Evolutionary conservation across 1,140 invertebrate genomes (phyloP).

Genomic region (Leptoteleia sp.): DNA sequence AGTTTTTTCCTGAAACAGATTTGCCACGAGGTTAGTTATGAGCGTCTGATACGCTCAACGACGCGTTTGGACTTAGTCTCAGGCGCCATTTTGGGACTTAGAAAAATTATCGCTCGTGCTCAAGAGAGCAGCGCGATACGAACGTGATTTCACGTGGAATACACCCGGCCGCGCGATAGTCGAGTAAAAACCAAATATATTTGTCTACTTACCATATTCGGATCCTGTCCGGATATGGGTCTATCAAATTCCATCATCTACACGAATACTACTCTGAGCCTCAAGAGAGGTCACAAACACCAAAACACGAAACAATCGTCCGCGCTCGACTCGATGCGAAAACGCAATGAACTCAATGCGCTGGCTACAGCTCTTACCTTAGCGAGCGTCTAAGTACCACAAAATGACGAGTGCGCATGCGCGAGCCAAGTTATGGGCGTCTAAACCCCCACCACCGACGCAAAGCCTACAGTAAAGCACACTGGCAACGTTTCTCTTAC

Average conservation of each 20-base stretch:
- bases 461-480: not conserved
- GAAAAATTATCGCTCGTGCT: constrained; percentile 85
- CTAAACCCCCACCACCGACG: not conserved
- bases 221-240: constrained; percentile 6
- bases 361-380: constrained; percentile 18
- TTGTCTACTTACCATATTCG: constrained; percentile 33
- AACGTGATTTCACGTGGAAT: constrained; percentile 51
- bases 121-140: constrained; percentile 72
- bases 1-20: constrained; percentile 77
- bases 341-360: constrained; percentile 8
- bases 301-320: constrained; percentile 29
- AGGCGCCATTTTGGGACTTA: constrained; percentile 93
- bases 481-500: too few species aligned
- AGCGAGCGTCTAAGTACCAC: constrained; percentile 72
- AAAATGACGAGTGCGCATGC: constrained; percentile 71
- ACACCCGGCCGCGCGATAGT: constrained; percentile 40
- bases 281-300: constrained; percentile 30
- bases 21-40: constrained; percentile 28
- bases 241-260: constrained; percentile 41
- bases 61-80: constrained; percentile 84
- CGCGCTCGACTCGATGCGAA: constrained; percentile 24
- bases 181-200: not conserved
- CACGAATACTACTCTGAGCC: constrained; percentile 14
- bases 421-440: constrained; percentile 13
- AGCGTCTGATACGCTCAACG: constrained; percentile 36